Evolutionary conservation across 2,113 vertebrate species (phyloP), one percentile per base, ranked within the genome.

Genomic region (Rhinichthys klamathensis): DNA sequence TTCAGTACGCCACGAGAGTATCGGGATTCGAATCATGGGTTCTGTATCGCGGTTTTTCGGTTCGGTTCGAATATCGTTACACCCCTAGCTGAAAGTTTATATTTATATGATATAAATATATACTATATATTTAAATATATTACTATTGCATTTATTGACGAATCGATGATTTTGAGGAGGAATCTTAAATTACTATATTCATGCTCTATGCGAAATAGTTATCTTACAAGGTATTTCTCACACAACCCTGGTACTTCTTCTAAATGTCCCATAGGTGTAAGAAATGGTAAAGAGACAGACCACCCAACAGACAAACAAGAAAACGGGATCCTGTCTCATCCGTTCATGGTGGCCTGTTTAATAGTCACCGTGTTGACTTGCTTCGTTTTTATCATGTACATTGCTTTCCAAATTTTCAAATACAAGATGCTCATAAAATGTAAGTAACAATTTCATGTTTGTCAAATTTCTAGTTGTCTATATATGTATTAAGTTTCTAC

Each of bases 361-460:
- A 38, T 15, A 35, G 56, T 88, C 25, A 63, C 58, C 41, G 15
- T 63, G 25, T 41, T 83, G 41, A 27, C 60, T 6, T 82, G n/a
- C 38, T 38, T 88, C 46, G 12, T 80, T 38, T 70, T 84, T 38
- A 8, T 87, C 27, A 41, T 82, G 21, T 32, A 83, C 46, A 13
- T 35, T 13, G 77, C 49, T 18, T 77, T 79, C 56, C 46, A 35
- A 74, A 82, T 23, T 25, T 44, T 15, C 35, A 82, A 13, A 41
- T 32, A 44, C 32, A 78, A n/a, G 32, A 86, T 5, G 58, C 44
- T 1, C 1, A 80, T 21, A 73, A 74, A 38, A 83, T 79, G 87
- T 90, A 84, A 82, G 89, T 86, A 18, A 85, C 35, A 60, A 54
- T 81, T 69, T 32, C 9, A 65, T 46, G 27, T n/a, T 21, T 25